Conservation (phyloP, 2,113 vertebrate genomes). For the Andinoacara biseriatus region DNA sequence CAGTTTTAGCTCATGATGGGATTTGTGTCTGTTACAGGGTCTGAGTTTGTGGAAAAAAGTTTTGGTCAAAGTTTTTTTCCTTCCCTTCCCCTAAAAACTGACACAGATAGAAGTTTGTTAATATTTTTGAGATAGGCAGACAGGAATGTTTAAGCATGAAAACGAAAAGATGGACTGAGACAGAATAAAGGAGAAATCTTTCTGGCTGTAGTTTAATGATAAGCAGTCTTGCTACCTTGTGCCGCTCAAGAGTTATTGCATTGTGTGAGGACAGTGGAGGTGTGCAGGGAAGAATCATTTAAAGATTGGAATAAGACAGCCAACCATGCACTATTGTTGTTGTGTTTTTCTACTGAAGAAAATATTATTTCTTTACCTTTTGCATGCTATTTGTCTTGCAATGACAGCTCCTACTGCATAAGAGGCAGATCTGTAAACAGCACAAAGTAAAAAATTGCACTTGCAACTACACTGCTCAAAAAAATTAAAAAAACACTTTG, state of each 20-base stretch:
- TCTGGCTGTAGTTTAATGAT: slow-evolving; percentile 32
- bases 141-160: not conserved
- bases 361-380: slow-evolving; percentile 16
- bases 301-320: slow-evolving; percentile 31
- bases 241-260: slow-evolving; percentile 19
- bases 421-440: not conserved
- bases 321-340: slow-evolving; percentile 20
- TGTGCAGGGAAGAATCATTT: slow-evolving; percentile 24
- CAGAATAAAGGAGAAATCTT: not conserved
- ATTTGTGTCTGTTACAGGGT: slow-evolving; percentile 3
- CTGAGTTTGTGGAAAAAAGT: slow-evolving; percentile 9
- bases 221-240: slow-evolving; percentile 25
- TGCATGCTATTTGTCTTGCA: slow-evolving; percentile 4
- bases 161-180: slow-evolving; percentile 25
- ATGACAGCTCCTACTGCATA: not conserved
- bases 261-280: slow-evolving; percentile 31
- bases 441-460: not conserved
- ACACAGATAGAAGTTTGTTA: slow-evolving; percentile 26
- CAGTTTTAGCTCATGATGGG: slow-evolving; percentile 35
- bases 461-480: no score
- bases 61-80: not conserved
- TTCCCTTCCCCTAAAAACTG: not conserved
- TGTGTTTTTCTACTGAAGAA: slow-evolving; percentile 28
- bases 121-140: slow-evolving; percentile 12
- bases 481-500: no score